Percentiles rank a stretch among this genome's conserved stretches.
Conservation (phyloP, 1,140 invertebrate genomes). For the Bombus sibiricus region DNA sequence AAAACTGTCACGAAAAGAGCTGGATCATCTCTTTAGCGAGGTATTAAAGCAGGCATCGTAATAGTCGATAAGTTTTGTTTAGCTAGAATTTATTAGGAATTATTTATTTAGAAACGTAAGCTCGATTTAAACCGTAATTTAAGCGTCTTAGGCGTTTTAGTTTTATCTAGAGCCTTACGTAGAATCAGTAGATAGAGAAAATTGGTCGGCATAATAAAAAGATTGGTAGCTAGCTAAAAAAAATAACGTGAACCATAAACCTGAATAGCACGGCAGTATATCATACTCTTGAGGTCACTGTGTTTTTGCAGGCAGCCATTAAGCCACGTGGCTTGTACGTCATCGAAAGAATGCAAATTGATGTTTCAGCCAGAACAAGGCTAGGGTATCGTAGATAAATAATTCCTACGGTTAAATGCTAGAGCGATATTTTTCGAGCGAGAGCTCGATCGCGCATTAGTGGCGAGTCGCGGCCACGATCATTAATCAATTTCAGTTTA, state of each 20-base stretch:
- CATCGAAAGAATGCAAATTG: slow-evolving; percentile 40
- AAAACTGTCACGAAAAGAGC: slow-evolving; percentile 76
- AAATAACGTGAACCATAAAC: slow-evolving; percentile 1
- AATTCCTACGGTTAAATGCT: not conserved
- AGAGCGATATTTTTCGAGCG: not conserved
- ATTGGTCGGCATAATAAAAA: not conserved
- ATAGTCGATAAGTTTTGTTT: not conserved
- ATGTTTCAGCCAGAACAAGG: slow-evolving; percentile 23
- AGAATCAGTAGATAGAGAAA: not conserved
- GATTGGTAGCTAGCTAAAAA: not conserved
- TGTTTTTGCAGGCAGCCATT: slow-evolving; percentile 54
- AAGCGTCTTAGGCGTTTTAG: too few species aligned
- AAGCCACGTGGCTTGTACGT: slow-evolving; percentile 30
- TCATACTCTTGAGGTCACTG: not conserved
- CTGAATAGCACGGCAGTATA: not conserved
- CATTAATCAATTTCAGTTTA: slow-evolving; percentile 28
- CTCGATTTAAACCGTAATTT: not conserved
- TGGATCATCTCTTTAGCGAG: slow-evolving; percentile 80
- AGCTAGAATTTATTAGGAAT: not conserved
- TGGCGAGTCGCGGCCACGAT: not conserved
- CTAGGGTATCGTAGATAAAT: not conserved
- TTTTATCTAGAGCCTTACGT: not conserved
- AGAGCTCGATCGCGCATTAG: not conserved
- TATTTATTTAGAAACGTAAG: too few species aligned
- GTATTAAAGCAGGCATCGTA: slow-evolving; percentile 58